Base-by-base conservation (phyloP, 2,797 vertebrate species). In the Aldrovandia affinis region DNA sequence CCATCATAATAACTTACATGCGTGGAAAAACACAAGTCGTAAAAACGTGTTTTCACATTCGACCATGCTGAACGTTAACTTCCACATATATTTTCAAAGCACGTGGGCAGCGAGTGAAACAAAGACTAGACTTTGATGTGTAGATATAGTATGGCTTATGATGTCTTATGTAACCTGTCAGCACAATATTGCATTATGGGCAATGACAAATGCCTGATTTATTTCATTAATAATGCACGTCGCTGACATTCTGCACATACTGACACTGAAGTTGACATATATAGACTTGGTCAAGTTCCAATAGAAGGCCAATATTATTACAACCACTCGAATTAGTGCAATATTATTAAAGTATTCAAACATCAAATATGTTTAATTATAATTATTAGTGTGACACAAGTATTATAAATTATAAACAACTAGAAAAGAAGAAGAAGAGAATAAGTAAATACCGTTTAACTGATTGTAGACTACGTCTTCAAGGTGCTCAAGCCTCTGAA, bases 381-480 rank as follows among this genome's bases (percentile, higher is more conserved):
- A n/a, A n/a, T n/a, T n/a, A n/a, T n/a, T n/a, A n/a, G n/a, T n/a
- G n/a, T n/a, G n/a, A n/a, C n/a, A n/a, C n/a, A n/a, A n/a, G n/a
- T 50, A 50, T 50, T 50, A 50, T 50, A 6, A 12, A 50, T 50
- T 50, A 50, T 50, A 50, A 50, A 50, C 47, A 50, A 50, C 22
- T 28, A 30, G 28, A 30, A 30, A 1, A 70, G 30, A 22, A 36
- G 15, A 63, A 8, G 82, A 82, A 15, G 20, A 30, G 44, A 36
- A 81, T 82, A 10, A 50, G 57, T n/a, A n/a, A 83, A 89, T 95
- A 99, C 98, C 98, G 88, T 99, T 99, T 22, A 99, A 93, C 89
- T 99, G 98, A 84, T 96, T 98, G 95, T 99, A 99, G 87, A 99
- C 98, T 91, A 99, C 98, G 87, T 99, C 97, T 90, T 99, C 98